Percentiles rank a stretch among this genome's conserved stretches.
phyloP scores from a whole-genome alignment of 2,888 invertebrate species.

The Colostygia pectinataria region DNA sequence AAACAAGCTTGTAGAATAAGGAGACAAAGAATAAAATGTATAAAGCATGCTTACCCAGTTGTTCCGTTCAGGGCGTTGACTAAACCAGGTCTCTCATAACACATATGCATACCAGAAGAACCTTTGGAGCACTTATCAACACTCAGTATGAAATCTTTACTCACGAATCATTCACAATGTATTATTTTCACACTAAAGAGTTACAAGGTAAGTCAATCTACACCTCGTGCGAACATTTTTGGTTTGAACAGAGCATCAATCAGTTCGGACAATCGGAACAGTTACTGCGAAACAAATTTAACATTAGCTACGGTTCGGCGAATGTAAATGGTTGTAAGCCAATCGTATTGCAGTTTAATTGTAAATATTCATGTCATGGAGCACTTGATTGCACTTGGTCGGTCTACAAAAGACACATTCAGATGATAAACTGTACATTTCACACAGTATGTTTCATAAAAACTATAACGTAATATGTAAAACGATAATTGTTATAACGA shows the following conservation, averaged over 20 bases:
- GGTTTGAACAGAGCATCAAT: slow-evolving; percentile 46
- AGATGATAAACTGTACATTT: not conserved
- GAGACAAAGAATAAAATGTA: not conserved
- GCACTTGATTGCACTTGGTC: slow-evolving; percentile 47
- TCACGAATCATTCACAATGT: slow-evolving; percentile 35
- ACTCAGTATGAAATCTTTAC: slow-evolving; percentile 40
- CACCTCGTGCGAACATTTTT: slow-evolving; percentile 76
- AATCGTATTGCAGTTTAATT: slow-evolving; percentile 33
- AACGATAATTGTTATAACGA: not conserved
- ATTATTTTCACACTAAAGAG: slow-evolving; percentile 38
- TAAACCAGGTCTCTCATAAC: slow-evolving; percentile 76
- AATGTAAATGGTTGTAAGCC: slow-evolving; percentile 39
- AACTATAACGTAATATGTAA: slow-evolving; percentile 2
- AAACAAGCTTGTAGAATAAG: too few species aligned
- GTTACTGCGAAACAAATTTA: slow-evolving; percentile 52
- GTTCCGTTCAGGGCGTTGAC: slow-evolving; percentile 76
- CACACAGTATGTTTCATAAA: slow-evolving; percentile 1
- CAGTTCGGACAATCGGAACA: slow-evolving; percentile 37
- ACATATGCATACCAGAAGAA: slow-evolving; percentile 78
- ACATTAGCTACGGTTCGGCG: slow-evolving; percentile 45
- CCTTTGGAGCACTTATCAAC: slow-evolving; percentile 54
- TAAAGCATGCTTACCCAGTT: slow-evolving; percentile 63
- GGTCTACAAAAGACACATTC: slow-evolving; percentile 31
- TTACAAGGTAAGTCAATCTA: slow-evolving; percentile 55
- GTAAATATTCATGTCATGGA: slow-evolving; percentile 42